Percentiles rank a stretch among this genome's conserved stretches.
Conservation (phyloP, 2,888 invertebrate species). For the Leucoma salicis region DNA sequence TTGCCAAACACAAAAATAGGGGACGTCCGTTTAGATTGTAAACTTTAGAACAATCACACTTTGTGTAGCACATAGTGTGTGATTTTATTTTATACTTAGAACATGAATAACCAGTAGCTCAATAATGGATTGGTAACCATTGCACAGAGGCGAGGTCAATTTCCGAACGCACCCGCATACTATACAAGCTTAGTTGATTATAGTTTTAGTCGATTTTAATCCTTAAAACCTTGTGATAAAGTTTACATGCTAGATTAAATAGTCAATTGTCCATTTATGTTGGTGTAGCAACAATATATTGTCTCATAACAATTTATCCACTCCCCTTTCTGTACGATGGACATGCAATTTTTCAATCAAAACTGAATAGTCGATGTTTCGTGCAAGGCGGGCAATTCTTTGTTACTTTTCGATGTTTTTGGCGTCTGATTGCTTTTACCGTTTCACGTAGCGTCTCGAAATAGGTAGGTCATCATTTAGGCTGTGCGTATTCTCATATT, state of each 20-base stretch:
- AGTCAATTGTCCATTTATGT: slow-evolving; percentile 26
- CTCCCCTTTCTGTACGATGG: slow-evolving; percentile 33
- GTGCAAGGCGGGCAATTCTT: slow-evolving; percentile 38
- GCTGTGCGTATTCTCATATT: slow-evolving; percentile 7
- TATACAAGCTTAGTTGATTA: slow-evolving; percentile 19
- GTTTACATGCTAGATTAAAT: slow-evolving; percentile 30
- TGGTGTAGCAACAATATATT: slow-evolving; percentile 30
- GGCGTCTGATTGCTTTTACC: slow-evolving; percentile 26
- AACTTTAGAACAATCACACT: not conserved
- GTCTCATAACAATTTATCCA: slow-evolving; percentile 30
- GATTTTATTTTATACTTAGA: not conserved
- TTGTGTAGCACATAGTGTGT: not conserved
- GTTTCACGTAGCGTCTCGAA: slow-evolving; percentile 15
- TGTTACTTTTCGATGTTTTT: slow-evolving; percentile 20
- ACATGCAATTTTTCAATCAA: slow-evolving; percentile 79
- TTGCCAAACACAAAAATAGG: not conserved
- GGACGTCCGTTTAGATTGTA: not conserved
- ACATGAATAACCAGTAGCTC: slow-evolving; percentile 23
- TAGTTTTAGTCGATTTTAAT: slow-evolving; percentile 31
- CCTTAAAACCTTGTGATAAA: slow-evolving; percentile 34
- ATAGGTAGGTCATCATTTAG: slow-evolving; percentile 6
- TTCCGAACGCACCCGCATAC: slow-evolving; percentile 59
- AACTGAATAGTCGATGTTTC: slow-evolving; percentile 40
- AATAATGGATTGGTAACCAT: slow-evolving; percentile 35
- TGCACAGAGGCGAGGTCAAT: slow-evolving; percentile 47